Evolutionary conservation across 2,113 vertebrate species (phyloP), one percentile per base, ranked within the genome.

Genomic region (Raphicerus campestris): DNA sequence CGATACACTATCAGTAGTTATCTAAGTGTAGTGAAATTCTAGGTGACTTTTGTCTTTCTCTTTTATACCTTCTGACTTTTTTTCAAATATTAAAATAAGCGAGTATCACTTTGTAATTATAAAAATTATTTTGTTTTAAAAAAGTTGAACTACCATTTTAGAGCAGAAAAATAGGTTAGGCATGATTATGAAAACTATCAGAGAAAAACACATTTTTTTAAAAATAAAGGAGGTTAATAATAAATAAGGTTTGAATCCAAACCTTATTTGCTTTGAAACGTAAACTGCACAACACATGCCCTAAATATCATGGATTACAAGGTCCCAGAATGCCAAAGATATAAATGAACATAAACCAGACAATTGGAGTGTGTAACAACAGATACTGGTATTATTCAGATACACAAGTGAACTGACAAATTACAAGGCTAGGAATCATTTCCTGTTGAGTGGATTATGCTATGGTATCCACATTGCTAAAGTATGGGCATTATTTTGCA

Each of bases 401-500:
- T 17, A 51, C 26, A 51, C 10, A 6, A n/a, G 16, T 7, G 45
- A 55, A 80, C 11, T 87, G 73, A 61, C 77, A 93, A 81, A 58
- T 19, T 10, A 91, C 47, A 77, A 47, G 78, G 4, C 88, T 26
- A 5, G 2, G 75, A 7, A 1, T 32, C 30, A 81, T 66, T 83
- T 61, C 58, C 94, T 28, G 87, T 60, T 51, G 24, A 96, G 94
- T 20, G 96, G 91, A 42, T 77, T 91, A 60, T 15, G 87, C 61
- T 61, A 88, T 13, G 87, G 24, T 4, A 45, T 2, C 19, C 32
- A 13, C 47, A 9, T 60, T 15, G 11, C 45, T 78, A 35, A 84
- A 17, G 32, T 15, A 32, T 42, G 53, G 70, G 51, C 86, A 89
- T 97, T 78, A 81, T 96, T 96, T 87, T 35, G 85, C 96, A 80